Percentiles rank a stretch among this genome's conserved stretches.
Conservation (phyloP, 2,113 vertebrate species). For the Hyperoodon ampullatus region DNA sequence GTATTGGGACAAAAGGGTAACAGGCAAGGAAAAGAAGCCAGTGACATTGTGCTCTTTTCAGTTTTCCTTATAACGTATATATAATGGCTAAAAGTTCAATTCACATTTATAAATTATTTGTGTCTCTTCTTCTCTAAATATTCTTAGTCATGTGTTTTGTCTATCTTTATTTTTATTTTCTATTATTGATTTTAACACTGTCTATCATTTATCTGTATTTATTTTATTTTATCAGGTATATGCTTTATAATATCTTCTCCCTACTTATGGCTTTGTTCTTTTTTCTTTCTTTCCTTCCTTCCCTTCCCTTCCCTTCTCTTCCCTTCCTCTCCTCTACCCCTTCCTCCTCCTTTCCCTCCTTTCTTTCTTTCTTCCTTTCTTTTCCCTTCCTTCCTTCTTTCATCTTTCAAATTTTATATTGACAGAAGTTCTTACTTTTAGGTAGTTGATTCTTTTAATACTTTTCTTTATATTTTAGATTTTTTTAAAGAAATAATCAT, state of each 20-base stretch:
- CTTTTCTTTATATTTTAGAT: background rate
- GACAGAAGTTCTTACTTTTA: background rate
- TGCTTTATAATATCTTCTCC: background rate
- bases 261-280: background rate
- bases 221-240: background rate
- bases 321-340: background rate
- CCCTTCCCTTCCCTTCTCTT: fast-evolving
- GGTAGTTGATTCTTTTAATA: background rate
- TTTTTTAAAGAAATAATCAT: background rate
- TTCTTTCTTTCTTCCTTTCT: too few species aligned
- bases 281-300: background rate
- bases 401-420: background rate
- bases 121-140: background rate
- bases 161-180: background rate
- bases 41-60: background rate
- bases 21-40: background rate
- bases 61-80: background rate
- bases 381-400: background rate
- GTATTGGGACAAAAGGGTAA: background rate
- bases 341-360: background rate
- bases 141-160: background rate
- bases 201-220: background rate
- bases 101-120: background rate
- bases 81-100: background rate
- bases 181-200: background rate